These are phyloP conservation scores for Steromphala cineraria DNA, from an alignment of 2,888 invertebrate genomes.

Conservation along the genomic window DNA sequence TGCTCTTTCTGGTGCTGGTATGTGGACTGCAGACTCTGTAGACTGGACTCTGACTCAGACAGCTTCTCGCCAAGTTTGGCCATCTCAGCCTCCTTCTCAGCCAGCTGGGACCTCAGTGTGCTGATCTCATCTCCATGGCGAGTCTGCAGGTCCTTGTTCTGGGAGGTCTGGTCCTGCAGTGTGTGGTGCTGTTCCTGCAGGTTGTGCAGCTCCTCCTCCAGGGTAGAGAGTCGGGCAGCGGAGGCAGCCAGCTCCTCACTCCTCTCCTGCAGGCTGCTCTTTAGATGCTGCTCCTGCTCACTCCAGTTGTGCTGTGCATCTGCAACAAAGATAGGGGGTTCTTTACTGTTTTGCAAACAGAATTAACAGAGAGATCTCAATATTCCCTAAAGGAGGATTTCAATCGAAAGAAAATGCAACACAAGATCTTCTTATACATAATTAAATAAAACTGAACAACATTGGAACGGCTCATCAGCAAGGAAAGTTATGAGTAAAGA, in stretches of 20 bases:
- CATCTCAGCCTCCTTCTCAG: conserved; percentile 15
- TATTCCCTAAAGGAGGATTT: too few relatives aligned
- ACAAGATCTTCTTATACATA: too few relatives aligned
- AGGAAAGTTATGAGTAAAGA: too few relatives aligned
- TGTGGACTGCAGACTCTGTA: conserved; percentile 1
- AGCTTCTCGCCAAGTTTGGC: background rate
- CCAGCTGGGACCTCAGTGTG: background rate
- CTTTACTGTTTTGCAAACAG: too few relatives aligned
- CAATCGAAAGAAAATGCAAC: too few relatives aligned
- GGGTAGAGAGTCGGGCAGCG: background rate
- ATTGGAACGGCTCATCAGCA: too few relatives aligned
- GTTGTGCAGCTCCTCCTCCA: background rate
- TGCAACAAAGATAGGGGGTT: background rate
- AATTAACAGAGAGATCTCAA: too few relatives aligned
- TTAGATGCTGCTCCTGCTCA: background rate
- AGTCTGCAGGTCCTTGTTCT: conserved; percentile 8
- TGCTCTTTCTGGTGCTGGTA: conserved; percentile 15
- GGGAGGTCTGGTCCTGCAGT: background rate
- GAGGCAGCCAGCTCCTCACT: background rate
- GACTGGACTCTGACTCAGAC: background rate
- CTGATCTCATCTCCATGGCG: background rate
- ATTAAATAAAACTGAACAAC: too few relatives aligned
- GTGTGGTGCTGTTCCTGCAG: conserved; percentile 17
- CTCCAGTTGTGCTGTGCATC: background rate
- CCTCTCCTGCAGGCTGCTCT: background rate